A percentile compares a stretch with the other conserved stretches of the same genome.
phyloP scores from a whole-genome alignment of 2,797 vertebrate genomes.

The Euthynnus affinis region DNA sequence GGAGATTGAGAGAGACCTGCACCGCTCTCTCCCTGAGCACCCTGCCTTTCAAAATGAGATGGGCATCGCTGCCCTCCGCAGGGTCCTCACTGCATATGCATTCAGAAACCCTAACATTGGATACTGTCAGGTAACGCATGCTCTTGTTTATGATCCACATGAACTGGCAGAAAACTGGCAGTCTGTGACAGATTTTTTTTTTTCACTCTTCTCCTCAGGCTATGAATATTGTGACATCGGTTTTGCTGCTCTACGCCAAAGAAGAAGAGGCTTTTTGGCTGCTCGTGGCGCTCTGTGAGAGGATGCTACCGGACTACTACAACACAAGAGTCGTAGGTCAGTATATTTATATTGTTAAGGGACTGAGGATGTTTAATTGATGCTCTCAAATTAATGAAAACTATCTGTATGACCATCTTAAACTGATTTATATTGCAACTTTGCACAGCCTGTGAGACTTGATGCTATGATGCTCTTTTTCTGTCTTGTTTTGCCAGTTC shows the following conservation, averaged over 20 bases:
- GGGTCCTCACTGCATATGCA: conserved; percentile 97
- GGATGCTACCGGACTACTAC: conserved; percentile 99
- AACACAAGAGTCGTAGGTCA: conserved; percentile 97
- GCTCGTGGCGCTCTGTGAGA: conserved; percentile 95
- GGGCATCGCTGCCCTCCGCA: conserved; percentile 95
- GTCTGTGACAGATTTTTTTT: background rate
- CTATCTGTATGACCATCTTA: background rate
- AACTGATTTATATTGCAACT: no score
- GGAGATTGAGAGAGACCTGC: conserved; percentile 97
- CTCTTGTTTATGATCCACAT: background rate
- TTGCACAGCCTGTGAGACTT: no score
- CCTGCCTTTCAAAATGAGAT: conserved; percentile 99
- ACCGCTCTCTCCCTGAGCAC: conserved; percentile 97
- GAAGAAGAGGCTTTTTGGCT: conserved; percentile 99
- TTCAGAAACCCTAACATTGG: conserved; percentile 99
- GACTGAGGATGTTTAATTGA: background rate
- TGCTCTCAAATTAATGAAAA: background rate
- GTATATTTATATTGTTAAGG: conserved; percentile 56
- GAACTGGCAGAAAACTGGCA: background rate
- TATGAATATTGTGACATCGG: conserved; percentile 99
- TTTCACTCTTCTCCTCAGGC: conserved; percentile 85
- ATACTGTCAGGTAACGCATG: conserved; percentile 93
- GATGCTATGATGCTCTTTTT: background rate
- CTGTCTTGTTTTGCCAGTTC: no score
- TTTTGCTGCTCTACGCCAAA: conserved; percentile 96